These are phyloP conservation scores for Hirtodrosophila trivittata DNA, from an alignment of 2,888 invertebrate species.

Conservation along the genomic window DNA sequence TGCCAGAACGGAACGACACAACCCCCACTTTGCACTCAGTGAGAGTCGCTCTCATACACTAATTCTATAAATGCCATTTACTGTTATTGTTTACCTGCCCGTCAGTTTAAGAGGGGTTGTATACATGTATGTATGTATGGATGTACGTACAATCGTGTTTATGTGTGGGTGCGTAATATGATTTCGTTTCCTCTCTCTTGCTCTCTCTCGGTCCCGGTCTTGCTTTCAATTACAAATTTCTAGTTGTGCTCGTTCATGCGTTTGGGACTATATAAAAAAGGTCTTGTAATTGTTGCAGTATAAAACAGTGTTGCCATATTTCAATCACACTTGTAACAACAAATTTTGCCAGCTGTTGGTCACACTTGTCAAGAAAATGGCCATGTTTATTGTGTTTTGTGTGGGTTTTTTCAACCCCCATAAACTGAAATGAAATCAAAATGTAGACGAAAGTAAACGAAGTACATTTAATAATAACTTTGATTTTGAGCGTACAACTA, in stretches of 20 bases:
- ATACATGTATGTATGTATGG: slow-evolving; percentile 18
- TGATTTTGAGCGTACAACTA: slow-evolving; percentile 29
- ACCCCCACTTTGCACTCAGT: slow-evolving; percentile 38
- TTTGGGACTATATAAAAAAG: slow-evolving; percentile 21
- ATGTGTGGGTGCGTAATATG: slow-evolving; percentile 23
- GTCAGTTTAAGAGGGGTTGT: slow-evolving; percentile 29
- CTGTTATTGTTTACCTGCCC: slow-evolving; percentile 63
- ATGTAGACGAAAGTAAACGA: slow-evolving; percentile 16
- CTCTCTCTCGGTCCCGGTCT: slow-evolving; percentile 8
- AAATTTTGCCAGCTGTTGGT: slow-evolving; percentile 27
- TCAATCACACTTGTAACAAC: slow-evolving; percentile 41
- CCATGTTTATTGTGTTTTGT: slow-evolving; percentile 41
- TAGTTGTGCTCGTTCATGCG: slow-evolving; percentile 48
- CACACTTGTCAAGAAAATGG: slow-evolving; percentile 48
- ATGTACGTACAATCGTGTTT: neutral
- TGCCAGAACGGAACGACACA: slow-evolving; percentile 29
- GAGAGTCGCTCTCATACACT: slow-evolving; percentile 46
- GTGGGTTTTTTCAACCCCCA: slow-evolving; percentile 44
- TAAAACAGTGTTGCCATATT: slow-evolving; percentile 34
- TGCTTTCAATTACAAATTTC: slow-evolving; percentile 32
- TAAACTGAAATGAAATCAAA: slow-evolving; percentile 19
- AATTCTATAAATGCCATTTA: slow-evolving; percentile 52
- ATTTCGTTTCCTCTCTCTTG: slow-evolving; percentile 13
- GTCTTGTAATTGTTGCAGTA: slow-evolving; percentile 28
- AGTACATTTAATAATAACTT: slow-evolving; percentile 31